Conservation (phyloP, 2,113 vertebrate genomes). For the Dicentrarchus labrax region DNA sequence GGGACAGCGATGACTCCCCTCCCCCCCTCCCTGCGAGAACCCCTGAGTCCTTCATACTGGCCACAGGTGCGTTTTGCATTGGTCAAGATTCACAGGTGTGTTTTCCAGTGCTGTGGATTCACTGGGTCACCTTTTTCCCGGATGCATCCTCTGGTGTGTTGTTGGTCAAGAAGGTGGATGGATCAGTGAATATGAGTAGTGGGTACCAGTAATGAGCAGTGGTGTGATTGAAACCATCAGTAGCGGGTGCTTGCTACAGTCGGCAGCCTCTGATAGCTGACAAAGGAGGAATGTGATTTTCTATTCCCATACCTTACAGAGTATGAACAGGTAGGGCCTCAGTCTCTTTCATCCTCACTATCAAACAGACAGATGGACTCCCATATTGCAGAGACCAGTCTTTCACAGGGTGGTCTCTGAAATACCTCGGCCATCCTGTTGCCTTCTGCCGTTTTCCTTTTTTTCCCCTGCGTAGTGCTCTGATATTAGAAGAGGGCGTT, state of each 20-base stretch:
- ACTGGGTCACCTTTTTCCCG: constrained; percentile 1
- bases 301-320: neutral
- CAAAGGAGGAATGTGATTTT: constrained; percentile 14
- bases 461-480: neutral
- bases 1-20: constrained; percentile 90
- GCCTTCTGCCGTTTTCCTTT: constrained; percentile 11
- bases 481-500: neutral
- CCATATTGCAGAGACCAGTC: constrained; percentile 8
- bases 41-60: constrained; percentile 94
- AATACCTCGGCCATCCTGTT: neutral
- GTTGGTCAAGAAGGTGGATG: neutral
- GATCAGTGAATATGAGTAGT: neutral
- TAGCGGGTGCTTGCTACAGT: constrained; percentile 5
- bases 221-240: constrained; percentile 7
- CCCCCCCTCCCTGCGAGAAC: constrained; percentile 94
- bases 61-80: constrained; percentile 90
- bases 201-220: neutral
- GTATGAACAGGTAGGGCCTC: constrained; percentile 12
- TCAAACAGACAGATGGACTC: constrained; percentile 30
- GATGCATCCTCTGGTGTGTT: constrained; percentile 9
- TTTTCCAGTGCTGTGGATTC: constrained; percentile 28
- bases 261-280: constrained; percentile 3
- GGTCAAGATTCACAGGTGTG: constrained; percentile 59
- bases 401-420: constrained; percentile 20
- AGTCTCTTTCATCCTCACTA: constrained; percentile 10